These are phyloP conservation scores for Coregonus suidteri DNA, from an alignment of 2,797 vertebrate species.

Conservation along the genomic window DNA sequence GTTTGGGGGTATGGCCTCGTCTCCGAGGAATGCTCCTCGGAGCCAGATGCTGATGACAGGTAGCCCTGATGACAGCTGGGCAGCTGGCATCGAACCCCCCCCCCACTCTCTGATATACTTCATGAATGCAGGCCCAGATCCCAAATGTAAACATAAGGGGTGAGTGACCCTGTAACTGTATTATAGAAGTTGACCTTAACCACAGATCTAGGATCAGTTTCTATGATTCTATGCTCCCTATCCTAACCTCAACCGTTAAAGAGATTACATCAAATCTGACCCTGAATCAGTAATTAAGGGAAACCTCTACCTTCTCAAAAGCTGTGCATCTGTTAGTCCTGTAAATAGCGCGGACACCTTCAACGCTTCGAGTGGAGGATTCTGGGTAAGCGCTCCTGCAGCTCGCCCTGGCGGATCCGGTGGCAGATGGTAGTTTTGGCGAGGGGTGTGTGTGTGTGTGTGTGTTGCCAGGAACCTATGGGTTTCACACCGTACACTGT, in stretches of 20 bases:
- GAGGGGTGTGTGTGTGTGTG: neutral
- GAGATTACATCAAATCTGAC: neutral
- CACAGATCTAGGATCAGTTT: neutral
- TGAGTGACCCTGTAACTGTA: neutral
- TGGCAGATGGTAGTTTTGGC: conserved; percentile 71
- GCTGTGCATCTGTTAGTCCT: conserved; percentile 32
- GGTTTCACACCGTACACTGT: conserved; percentile 50
- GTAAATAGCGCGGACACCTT: conserved; percentile 28
- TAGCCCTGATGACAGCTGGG: too few relatives aligned
- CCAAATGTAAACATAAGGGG: too few relatives aligned
- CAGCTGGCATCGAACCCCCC: too few relatives aligned
- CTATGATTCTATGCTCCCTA: neutral
- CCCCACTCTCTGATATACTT: too few relatives aligned
- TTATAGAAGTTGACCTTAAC: neutral
- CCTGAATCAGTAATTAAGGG: neutral
- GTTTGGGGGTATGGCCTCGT: too few relatives aligned
- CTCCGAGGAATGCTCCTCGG: too few relatives aligned
- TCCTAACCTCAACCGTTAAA: neutral
- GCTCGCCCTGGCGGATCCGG: conserved; percentile 58
- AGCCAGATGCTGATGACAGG: too few relatives aligned
- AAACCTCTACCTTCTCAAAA: neutral
- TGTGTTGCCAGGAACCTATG: conserved; percentile 63
- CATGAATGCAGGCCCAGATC: too few relatives aligned
- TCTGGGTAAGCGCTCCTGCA: neutral
- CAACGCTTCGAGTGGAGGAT: neutral